A percentile compares a stretch with the other conserved stretches of the same genome.
Conservation (phyloP, 2,797 vertebrate genomes). For the Fistularia commersonii region DNA sequence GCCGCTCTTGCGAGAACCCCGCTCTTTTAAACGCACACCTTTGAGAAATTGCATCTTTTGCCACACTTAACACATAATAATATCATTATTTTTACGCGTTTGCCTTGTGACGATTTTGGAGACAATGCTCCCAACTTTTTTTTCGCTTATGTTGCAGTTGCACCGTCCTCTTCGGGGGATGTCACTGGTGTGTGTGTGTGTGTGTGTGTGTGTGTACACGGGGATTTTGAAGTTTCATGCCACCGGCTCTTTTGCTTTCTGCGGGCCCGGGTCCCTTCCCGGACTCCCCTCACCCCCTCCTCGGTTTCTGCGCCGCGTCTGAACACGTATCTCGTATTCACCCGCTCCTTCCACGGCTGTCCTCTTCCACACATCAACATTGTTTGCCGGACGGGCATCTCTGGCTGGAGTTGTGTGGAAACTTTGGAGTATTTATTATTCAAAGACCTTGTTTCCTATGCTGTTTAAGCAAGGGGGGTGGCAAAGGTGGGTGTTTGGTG, state of each 20-base stretch:
- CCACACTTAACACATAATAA: constrained; percentile 3
- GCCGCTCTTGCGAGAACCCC: too few species aligned
- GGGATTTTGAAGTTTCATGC: constrained; percentile 56
- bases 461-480: constrained; percentile 74
- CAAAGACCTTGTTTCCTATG: constrained; percentile 81
- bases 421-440: constrained; percentile 83
- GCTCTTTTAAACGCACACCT: too few species aligned
- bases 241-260: constrained; percentile 45
- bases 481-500: constrained; percentile 72
- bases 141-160: constrained; percentile 60
- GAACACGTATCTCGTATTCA: constrained; percentile 11
- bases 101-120: constrained; percentile 18
- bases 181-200: too few species aligned
- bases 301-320: not conserved
- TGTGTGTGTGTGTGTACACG: constrained; percentile 62
- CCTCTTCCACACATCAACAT: constrained; percentile 76
- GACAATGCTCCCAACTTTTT: constrained; percentile 33
- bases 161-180: constrained; percentile 36
- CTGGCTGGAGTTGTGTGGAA: constrained; percentile 64
- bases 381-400: constrained; percentile 77
- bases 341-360: constrained; percentile 42
- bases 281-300: constrained; percentile 15
- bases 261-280: constrained; percentile 34
- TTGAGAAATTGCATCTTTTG: constrained; percentile 1
- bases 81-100: constrained; percentile 3